Conservation (phyloP, 2,797 vertebrate genomes). For the Oreochromis grahami region DNA sequence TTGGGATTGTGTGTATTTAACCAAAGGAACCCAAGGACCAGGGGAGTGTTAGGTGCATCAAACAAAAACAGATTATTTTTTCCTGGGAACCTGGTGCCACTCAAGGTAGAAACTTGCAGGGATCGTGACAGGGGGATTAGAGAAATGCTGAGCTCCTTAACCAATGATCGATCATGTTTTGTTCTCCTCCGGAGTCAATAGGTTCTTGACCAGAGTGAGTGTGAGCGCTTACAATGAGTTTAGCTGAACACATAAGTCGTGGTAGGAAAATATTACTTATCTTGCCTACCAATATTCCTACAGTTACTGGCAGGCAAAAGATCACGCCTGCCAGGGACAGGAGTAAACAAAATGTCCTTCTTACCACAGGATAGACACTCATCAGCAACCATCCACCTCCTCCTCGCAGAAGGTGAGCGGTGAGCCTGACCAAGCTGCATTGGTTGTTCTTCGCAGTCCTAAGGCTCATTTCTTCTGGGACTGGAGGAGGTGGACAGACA, state of each 20-base stretch:
- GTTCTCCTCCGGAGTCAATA: not conserved
- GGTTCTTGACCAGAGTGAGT: not conserved
- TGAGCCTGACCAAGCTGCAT: not conserved
- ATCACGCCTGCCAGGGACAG: accelerated
- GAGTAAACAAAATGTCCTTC: not conserved
- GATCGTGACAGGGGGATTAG: not conserved
- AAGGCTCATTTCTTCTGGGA: not conserved
- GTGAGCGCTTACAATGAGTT: not conserved
- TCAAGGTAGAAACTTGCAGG: accelerated
- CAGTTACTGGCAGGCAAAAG: not conserved
- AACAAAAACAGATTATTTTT: not conserved
- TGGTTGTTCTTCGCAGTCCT: not conserved
- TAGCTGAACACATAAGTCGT: not conserved
- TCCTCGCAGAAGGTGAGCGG: not conserved
- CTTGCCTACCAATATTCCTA: not conserved
- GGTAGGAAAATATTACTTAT: not conserved
- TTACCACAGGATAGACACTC: not conserved
- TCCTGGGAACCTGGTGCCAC: not conserved
- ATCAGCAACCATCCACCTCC: accelerated
- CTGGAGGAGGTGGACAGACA: not conserved
- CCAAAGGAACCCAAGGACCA: not conserved
- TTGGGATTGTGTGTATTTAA: not conserved
- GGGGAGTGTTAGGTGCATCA: accelerated
- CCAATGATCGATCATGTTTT: not conserved
- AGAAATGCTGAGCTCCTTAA: not conserved